phyloP scores from a whole-genome alignment of 2,113 vertebrate species.

The Albula goreensis region DNA sequence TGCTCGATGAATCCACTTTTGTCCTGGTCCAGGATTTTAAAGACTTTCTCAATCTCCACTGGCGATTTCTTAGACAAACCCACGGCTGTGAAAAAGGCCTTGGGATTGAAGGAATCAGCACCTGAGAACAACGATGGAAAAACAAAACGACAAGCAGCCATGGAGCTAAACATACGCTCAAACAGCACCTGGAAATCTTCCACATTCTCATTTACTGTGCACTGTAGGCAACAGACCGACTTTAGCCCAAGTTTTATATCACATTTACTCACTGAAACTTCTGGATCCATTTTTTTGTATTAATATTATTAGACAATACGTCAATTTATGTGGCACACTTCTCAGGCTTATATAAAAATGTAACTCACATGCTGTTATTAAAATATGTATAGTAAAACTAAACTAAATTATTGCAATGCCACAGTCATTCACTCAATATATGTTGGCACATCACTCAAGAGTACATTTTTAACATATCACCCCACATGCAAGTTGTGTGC shows the following conservation, averaged over 20 bases:
- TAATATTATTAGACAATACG: background rate
- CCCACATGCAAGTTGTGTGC: background rate
- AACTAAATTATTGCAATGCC: background rate
- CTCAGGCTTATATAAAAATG: background rate
- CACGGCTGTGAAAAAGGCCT: constrained; percentile 62
- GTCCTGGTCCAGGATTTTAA: constrained; percentile 69
- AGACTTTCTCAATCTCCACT: constrained; percentile 62
- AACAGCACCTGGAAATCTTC: no score
- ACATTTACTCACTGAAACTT: background rate
- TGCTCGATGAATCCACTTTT: constrained; percentile 69
- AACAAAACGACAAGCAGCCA: background rate
- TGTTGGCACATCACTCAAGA: no score
- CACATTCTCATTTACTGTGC: no score
- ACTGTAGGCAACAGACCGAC: no score
- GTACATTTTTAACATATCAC: background rate
- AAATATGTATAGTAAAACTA: background rate
- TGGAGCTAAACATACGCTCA: background rate
- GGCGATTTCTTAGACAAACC: constrained; percentile 65
- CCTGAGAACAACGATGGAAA: constrained; percentile 45
- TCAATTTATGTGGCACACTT: background rate
- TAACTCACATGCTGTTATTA: background rate
- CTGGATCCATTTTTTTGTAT: background rate
- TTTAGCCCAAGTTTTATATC: background rate
- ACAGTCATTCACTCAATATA: no score
- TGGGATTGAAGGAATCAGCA: constrained; percentile 63